Percentiles rank a stretch among this genome's conserved stretches.
Evolutionary conservation across 2,888 invertebrate genomes (phyloP).

Genomic region (Sphecodes monilicornis): DNA sequence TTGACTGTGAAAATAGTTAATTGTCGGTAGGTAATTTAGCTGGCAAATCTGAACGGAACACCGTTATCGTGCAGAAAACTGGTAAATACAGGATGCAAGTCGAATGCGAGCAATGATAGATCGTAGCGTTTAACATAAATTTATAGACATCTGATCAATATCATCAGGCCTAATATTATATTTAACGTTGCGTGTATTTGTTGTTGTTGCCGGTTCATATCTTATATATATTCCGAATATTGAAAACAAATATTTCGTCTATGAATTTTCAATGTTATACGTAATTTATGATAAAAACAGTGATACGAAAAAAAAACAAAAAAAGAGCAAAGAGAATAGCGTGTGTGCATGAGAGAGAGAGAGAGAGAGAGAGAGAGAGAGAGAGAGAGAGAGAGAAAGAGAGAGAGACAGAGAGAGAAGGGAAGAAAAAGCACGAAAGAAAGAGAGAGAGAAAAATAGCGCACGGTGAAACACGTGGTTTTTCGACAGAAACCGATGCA

Average conservation of each 20-base stretch:
- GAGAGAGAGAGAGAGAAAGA: neutral
- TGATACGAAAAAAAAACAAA: constrained; percentile 40
- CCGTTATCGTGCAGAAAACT: constrained; percentile 46
- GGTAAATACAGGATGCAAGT: constrained; percentile 48
- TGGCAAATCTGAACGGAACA: constrained; percentile 28
- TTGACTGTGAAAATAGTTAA: neutral
- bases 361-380: neutral
- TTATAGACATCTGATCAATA: constrained; percentile 76
- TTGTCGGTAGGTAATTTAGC: neutral
- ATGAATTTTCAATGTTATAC: constrained; percentile 79
- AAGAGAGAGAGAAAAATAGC: neutral
- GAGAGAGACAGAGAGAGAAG: constrained; percentile 3
- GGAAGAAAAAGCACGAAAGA: neutral
- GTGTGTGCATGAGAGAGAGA: constrained; percentile 5
- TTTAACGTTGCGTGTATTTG: constrained; percentile 82
- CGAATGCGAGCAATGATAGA: constrained; percentile 59
- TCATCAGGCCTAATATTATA: constrained; percentile 83
- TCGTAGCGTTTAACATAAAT: constrained; percentile 66
- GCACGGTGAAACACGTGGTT: constrained; percentile 19
- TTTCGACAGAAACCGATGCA: constrained; percentile 29
- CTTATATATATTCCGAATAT: constrained; percentile 75
- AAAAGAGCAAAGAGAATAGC: constrained; percentile 4
- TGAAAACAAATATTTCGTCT: constrained; percentile 78
- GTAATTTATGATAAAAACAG: constrained; percentile 57
- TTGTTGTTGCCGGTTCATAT: constrained; percentile 82